A percentile compares a stretch with the other conserved stretches of the same genome.
Evolutionary conservation across 2,888 invertebrate genomes (phyloP).

Genomic region (Lepetodrilus schrolli): DNA sequence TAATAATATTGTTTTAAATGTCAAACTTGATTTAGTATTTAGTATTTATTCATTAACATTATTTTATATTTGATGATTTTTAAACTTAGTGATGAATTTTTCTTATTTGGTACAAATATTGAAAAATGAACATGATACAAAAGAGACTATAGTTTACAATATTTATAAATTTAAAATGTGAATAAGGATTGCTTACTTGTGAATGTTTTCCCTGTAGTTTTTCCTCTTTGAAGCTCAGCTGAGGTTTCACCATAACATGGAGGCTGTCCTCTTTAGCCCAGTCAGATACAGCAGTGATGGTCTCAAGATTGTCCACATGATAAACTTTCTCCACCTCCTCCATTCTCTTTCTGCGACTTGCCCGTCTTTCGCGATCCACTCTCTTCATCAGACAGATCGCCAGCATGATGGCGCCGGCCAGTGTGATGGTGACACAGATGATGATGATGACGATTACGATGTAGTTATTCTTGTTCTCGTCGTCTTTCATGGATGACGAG

Average conservation of each 20-base stretch:
- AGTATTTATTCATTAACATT: no score
- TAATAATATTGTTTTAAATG: no score
- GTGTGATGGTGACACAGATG: slow-evolving; percentile 57
- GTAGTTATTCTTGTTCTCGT: slow-evolving; percentile 50
- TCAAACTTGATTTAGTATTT: no score
- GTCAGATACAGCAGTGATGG: neutral
- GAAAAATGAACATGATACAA: no score
- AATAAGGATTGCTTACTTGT: no score
- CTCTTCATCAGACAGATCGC: slow-evolving; percentile 59
- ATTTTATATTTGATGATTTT: no score
- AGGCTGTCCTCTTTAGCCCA: neutral
- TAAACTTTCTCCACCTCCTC: neutral
- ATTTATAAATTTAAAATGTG: no score
- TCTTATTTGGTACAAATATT: no score
- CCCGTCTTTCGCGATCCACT: slow-evolving; percentile 51
- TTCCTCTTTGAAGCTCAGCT: neutral
- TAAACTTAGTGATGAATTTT: no score
- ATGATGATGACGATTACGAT: slow-evolving; percentile 62
- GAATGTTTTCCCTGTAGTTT: neutral
- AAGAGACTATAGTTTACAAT: no score
- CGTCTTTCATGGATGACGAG: slow-evolving; percentile 35
- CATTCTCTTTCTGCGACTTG: neutral
- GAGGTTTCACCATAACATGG: neutral
- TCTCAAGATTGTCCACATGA: neutral
- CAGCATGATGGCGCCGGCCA: slow-evolving; percentile 59